Percentiles rank a stretch among this genome's conserved stretches.
Evolutionary conservation across 2,113 vertebrate genomes (phyloP).

Genomic region (Periophthalmus modestus): DNA sequence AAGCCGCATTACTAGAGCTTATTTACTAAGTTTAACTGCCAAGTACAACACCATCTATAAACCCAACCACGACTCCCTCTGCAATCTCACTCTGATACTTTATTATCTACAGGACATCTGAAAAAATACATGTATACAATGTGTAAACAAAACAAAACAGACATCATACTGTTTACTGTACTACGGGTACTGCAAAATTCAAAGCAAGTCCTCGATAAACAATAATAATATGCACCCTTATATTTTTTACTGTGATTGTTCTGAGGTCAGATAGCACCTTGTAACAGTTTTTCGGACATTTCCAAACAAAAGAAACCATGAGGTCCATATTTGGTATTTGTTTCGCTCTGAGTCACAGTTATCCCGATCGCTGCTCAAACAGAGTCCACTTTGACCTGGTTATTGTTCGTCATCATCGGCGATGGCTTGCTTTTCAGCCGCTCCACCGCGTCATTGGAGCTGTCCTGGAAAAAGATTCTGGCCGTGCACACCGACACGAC

Average conservation of each 20-base stretch:
- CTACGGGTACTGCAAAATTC: constrained; percentile 57
- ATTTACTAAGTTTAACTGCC: constrained; percentile 1
- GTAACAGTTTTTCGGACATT: constrained; percentile 36
- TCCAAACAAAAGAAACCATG: constrained; percentile 46
- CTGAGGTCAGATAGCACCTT: constrained; percentile 67
- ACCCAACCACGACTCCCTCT: background rate
- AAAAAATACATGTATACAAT: constrained; percentile 66
- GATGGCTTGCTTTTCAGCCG: constrained; percentile 90
- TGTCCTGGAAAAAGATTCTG: constrained; percentile 86
- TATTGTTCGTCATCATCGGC: constrained; percentile 87
- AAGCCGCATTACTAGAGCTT: background rate
- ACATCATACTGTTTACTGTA: constrained; percentile 66
- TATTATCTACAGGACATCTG: constrained; percentile 57
- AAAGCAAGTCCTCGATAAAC: constrained; percentile 63
- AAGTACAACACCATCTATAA: background rate
- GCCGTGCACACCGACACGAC: constrained; percentile 87
- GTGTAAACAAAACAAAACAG: constrained; percentile 56
- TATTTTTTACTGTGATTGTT: constrained; percentile 61
- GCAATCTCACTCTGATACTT: constrained; percentile 39
- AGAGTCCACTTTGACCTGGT: constrained; percentile 90
- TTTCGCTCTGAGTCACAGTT: constrained; percentile 20
- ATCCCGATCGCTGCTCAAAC: constrained; percentile 74
- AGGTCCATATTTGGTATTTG: constrained; percentile 62
- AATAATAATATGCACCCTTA: constrained; percentile 51
- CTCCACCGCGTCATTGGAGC: constrained; percentile 86